phyloP scores from a whole-genome alignment of 2,113 vertebrate species.

The Bothrops jararaca region DNA sequence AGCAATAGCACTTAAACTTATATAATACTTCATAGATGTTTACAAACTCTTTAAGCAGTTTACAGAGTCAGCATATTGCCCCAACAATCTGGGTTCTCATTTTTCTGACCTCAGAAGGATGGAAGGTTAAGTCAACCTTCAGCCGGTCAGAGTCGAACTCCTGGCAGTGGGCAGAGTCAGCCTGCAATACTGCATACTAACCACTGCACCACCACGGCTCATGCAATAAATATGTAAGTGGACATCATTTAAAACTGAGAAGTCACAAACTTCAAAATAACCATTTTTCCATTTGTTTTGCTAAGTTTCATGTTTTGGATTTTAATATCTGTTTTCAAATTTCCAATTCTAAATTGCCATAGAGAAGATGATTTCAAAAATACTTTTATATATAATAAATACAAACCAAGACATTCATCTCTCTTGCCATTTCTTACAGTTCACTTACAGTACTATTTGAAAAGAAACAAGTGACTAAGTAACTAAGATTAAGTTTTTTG shows the following conservation, averaged over 20 bases:
- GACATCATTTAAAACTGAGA: background rate
- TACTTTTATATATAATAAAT: background rate
- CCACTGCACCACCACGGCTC: background rate
- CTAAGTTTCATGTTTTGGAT: background rate
- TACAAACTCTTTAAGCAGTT: background rate
- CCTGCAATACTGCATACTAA: background rate
- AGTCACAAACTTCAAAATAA: background rate
- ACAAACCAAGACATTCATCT: background rate
- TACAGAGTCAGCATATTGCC: background rate
- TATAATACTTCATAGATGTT: background rate
- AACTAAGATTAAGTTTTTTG: constrained; percentile 1
- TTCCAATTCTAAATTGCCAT: background rate
- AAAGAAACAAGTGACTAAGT: constrained; percentile 7
- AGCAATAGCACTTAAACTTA: background rate
- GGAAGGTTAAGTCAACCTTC: background rate
- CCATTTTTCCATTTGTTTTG: background rate
- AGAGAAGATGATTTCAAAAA: background rate
- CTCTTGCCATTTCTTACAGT: background rate
- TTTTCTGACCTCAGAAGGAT: background rate
- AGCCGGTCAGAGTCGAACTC: background rate
- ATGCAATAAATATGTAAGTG: background rate
- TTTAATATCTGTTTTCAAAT: background rate
- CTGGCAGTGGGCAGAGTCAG: background rate
- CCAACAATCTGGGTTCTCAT: background rate
- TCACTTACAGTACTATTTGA: background rate